Evolutionary conservation across 1,140 invertebrate genomes (phyloP).

Genomic region (Kradibia gibbosae): DNA sequence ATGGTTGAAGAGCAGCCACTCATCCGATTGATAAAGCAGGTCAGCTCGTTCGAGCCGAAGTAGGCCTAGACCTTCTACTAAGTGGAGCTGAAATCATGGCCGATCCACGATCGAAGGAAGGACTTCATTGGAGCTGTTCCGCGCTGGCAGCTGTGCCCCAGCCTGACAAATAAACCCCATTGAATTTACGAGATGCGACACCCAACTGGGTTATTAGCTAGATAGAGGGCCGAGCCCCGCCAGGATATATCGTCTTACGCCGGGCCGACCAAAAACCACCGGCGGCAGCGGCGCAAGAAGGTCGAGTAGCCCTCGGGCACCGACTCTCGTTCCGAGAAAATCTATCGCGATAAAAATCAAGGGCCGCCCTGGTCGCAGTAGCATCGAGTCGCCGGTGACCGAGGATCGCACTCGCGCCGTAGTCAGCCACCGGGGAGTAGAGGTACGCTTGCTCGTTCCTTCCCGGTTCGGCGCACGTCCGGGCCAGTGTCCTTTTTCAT

Average conservation of each 20-base stretch:
- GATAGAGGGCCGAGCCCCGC: no score
- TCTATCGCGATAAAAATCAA: conserved; percentile 16
- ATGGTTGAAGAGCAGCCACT: no score
- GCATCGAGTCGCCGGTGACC: background rate
- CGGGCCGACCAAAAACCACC: background rate
- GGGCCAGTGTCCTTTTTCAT: conserved; percentile 39
- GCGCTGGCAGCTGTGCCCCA: no score
- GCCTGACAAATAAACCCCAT: background rate
- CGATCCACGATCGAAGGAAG: no score
- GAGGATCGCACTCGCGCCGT: background rate
- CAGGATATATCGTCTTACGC: background rate
- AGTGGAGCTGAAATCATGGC: no score
- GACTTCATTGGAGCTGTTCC: no score
- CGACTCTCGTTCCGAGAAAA: conserved; percentile 29
- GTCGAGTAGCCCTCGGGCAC: background rate
- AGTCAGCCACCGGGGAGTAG: background rate
- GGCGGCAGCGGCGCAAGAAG: background rate
- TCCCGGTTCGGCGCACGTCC: background rate
- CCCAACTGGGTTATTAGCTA: background rate
- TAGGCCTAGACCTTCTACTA: no score
- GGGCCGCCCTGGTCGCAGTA: background rate
- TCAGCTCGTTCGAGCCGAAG: no score
- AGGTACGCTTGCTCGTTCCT: background rate
- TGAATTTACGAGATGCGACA: background rate
- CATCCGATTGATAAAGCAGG: no score